These are phyloP conservation scores for Monomorium pharaonis DNA, from an alignment of 1,140 invertebrate species.

Conservation along the genomic window DNA sequence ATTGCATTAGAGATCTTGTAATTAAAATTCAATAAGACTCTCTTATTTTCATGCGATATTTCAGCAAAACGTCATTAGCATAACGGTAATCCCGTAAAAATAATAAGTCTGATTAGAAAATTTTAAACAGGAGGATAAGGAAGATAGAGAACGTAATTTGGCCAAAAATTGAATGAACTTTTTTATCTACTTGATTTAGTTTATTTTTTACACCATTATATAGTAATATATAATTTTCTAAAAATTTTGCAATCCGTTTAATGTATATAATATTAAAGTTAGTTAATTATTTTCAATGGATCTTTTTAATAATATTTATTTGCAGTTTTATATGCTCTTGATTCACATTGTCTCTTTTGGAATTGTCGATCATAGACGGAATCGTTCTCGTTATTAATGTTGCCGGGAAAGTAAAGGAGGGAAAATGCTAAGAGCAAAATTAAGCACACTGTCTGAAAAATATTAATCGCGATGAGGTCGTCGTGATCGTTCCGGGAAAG, in stretches of 20 bases:
- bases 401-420: neutral
- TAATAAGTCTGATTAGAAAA: neutral
- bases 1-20: neutral
- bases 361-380: slow-evolving; percentile 1
- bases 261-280: neutral
- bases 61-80: neutral
- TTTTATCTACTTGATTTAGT: neutral
- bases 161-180: neutral
- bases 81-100: neutral
- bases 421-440: neutral
- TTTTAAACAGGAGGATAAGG: neutral
- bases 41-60: neutral
- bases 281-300: neutral
- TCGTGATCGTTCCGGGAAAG: slow-evolving; percentile 9
- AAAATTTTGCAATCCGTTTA: neutral
- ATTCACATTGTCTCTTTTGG: slow-evolving; percentile 11
- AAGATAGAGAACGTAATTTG: neutral
- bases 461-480: slow-evolving; percentile 42
- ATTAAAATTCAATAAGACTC: neutral
- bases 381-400: slow-evolving; percentile 13
- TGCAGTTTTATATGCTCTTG: neutral
- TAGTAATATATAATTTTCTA: neutral
- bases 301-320: slow-evolving; percentile 12
- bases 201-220: neutral
- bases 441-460: slow-evolving; percentile 37